phyloP scores from a whole-genome alignment of 2,113 vertebrate species.

The Craseonycteris thonglongyai region DNA sequence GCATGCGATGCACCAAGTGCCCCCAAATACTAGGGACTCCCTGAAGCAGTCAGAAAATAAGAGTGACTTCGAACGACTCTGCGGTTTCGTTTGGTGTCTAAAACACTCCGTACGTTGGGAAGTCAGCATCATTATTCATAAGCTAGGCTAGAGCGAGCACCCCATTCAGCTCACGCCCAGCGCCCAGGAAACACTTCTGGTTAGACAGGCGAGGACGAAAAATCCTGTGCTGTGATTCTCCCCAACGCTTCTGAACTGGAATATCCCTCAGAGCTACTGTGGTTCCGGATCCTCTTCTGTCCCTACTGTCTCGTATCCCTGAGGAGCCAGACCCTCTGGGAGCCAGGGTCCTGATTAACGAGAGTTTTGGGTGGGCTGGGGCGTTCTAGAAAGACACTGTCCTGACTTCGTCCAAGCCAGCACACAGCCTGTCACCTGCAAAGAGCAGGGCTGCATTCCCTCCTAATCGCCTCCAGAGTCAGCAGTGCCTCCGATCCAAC shows the following conservation, averaged over 20 bases:
- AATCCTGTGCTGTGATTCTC: not conserved
- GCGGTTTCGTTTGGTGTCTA: not conserved
- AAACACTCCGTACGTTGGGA: rapidly evolving
- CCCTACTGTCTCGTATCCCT: not conserved
- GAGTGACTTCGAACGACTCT: not conserved
- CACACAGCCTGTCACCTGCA: not conserved
- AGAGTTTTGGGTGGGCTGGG: not conserved
- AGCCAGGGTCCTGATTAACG: rapidly evolving
- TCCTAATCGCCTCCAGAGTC: not conserved
- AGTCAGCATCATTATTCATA: not conserved
- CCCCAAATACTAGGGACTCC: too few species aligned
- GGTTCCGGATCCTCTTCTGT: not conserved
- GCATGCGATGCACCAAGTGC: too few species aligned
- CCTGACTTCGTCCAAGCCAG: not conserved
- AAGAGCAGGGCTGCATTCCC: not conserved
- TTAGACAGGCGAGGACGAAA: not conserved
- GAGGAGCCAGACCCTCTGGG: not conserved
- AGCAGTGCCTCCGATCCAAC: not conserved
- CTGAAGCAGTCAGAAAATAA: not conserved
- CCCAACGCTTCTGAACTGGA: not conserved
- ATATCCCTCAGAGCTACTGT: rapidly evolving
- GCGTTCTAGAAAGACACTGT: rapidly evolving
- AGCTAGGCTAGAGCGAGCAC: rapidly evolving
- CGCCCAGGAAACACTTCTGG: not conserved
- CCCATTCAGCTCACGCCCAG: rapidly evolving